phyloP scores from a whole-genome alignment of 1,140 invertebrate genomes.

The fruit fly (Drosophila melanogaster) region DNA sequence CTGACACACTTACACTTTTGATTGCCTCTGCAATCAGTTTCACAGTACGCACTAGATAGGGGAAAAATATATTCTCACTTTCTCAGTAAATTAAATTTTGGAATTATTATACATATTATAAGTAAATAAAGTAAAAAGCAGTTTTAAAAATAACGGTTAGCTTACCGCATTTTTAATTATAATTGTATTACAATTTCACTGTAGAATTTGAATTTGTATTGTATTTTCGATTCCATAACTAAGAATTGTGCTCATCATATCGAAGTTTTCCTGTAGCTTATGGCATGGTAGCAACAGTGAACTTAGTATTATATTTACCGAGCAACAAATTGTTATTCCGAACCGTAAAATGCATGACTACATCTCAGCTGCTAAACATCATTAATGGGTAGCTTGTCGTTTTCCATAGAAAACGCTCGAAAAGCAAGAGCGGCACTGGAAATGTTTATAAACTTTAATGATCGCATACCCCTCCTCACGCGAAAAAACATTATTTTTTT shows the following conservation, averaged over 20 bases:
- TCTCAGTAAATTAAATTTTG: not conserved
- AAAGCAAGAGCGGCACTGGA: not conserved
- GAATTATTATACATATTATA: not conserved
- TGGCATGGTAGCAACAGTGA: not conserved
- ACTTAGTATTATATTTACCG: not conserved
- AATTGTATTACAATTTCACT: too few species aligned
- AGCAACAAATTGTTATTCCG: slow-evolving; percentile 4
- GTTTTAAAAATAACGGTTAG: too few species aligned
- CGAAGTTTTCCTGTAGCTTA: not conserved
- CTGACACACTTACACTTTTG: slow-evolving; percentile 17
- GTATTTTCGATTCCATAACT: too few species aligned
- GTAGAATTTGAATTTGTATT: too few species aligned
- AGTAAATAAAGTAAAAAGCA: too few species aligned
- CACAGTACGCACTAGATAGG: slow-evolving; percentile 4
- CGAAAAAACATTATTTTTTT: slow-evolving; percentile 78
- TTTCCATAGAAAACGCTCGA: slow-evolving; percentile 3
- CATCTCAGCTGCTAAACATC: not conserved
- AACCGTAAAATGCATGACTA: not conserved
- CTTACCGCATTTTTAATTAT: too few species aligned
- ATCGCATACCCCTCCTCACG: slow-evolving; percentile 25
- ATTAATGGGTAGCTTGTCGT: not conserved
- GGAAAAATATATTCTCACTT: not conserved
- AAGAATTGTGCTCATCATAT: not conserved
- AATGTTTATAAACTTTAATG: slow-evolving; percentile 64
- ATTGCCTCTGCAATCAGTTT: slow-evolving; percentile 16